Base-by-base conservation (phyloP, 2,888 invertebrate species). In the Herminia tarsipennalis region DNA sequence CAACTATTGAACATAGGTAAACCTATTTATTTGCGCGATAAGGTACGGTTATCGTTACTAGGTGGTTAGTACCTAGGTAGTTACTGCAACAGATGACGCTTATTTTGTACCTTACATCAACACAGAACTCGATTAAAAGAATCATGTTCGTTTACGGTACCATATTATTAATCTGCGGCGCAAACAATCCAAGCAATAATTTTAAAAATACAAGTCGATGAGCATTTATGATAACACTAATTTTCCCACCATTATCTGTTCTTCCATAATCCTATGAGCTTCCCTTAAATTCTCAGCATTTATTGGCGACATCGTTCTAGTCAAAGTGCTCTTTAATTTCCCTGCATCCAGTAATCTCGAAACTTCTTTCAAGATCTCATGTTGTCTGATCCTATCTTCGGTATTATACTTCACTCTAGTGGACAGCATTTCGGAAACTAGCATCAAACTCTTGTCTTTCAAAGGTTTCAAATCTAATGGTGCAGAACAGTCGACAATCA, bases 371-470 rank as follows among this genome's bases (percentile, higher is more conserved):
- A 89, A 61, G 30, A 88, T 86, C 45, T 85, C 83, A 53, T 83
- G 70, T 39, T 83, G 79, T 33, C 82, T 78, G 5, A 68, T 66
- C 48, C 78, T 83, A 41, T 89, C 88, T 17, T 82, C 83, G 2
- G 88, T 88, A 13, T 88, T 56, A 58, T 87, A 88, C 61, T 83
- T 86, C 5, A 83, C 71, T 53, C 84, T 83, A 2, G 89, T 88
- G 2, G 25, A 41, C 84, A 90, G 84, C 78, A 78, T 80, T 73
- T 88, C 91, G 4, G 78, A 80, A 0, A 80, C 81, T 33, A 90
- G 58, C 4, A 87, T 88, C 0, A 90, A 28, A 49, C 90, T 88
- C 64, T 90, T 90, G 1, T 83, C 86, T 62, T 90, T 90, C 3
- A 90, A 59, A 4, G 70, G 66, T 28, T 52, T 73, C 25, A 88